phyloP scores from a whole-genome alignment of 2,113 vertebrate species.

The Nothobranchius furzeri region DNA sequence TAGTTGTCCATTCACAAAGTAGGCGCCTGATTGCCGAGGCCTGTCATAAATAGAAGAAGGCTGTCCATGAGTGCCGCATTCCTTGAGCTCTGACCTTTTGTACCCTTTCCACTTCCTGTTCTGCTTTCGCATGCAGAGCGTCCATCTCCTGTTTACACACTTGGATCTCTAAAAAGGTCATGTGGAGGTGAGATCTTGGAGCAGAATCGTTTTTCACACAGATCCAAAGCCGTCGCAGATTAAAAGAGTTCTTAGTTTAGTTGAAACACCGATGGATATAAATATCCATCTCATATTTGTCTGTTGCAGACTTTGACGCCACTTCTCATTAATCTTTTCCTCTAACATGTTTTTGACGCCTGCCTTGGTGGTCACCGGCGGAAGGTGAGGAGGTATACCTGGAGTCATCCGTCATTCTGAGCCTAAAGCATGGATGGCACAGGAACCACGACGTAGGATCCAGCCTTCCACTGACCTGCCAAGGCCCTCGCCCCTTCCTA shows the following conservation, averaged over 20 bases:
- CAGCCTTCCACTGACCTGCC: slow-evolving; percentile 57
- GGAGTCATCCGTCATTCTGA: slow-evolving; percentile 64
- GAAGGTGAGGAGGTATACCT: slow-evolving; percentile 59
- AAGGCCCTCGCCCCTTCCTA: slow-evolving; percentile 50
- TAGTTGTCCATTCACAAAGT: slow-evolving; percentile 72
- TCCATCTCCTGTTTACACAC: slow-evolving; percentile 31
- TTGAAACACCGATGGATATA: slow-evolving; percentile 1
- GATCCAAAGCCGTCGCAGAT: neutral
- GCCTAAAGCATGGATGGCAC: slow-evolving; percentile 23
- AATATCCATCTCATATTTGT: neutral
- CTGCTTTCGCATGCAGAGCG: slow-evolving; percentile 40
- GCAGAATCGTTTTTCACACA: slow-evolving; percentile 7
- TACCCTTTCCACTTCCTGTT: slow-evolving; percentile 80
- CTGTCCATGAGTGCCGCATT: slow-evolving; percentile 70
- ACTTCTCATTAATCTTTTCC: neutral
- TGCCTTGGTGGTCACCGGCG: slow-evolving; percentile 24
- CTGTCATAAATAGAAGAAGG: slow-evolving; percentile 77
- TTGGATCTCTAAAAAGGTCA: slow-evolving; percentile 33
- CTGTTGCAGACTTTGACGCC: slow-evolving; percentile 8
- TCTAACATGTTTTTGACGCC: slow-evolving; percentile 44
- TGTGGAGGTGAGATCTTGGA: slow-evolving; percentile 20
- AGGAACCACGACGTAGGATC: slow-evolving; percentile 31
- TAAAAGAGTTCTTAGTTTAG: slow-evolving; percentile 3
- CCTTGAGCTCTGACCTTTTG: slow-evolving; percentile 86
- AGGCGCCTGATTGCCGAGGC: slow-evolving; percentile 73